These are phyloP conservation scores for Myodes glareolus DNA, from an alignment of 2,113 vertebrate species.

Conservation along the genomic window DNA sequence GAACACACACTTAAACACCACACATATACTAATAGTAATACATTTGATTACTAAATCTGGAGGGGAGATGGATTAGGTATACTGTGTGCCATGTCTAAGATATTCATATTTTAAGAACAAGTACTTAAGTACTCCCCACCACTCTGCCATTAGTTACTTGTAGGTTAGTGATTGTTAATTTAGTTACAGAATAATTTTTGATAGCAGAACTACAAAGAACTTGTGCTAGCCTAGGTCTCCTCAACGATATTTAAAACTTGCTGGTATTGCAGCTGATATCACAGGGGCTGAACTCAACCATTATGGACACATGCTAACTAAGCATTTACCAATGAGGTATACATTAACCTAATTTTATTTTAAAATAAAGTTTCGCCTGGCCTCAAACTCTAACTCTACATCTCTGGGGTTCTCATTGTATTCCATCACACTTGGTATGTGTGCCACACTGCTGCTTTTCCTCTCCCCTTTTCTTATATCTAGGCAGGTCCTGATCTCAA, in stretches of 20 bases:
- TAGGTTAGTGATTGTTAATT: neutral
- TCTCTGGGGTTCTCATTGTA: too few species aligned
- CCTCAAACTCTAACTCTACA: neutral
- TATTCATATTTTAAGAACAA: constrained; percentile 15
- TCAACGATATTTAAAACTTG: neutral
- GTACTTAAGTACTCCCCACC: neutral
- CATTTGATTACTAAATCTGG: neutral
- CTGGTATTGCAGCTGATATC: neutral
- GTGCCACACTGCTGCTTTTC: neutral
- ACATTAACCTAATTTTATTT: neutral
- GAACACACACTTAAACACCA: neutral
- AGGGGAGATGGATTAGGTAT: neutral
- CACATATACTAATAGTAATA: neutral
- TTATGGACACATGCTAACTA: neutral
- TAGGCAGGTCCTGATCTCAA: neutral
- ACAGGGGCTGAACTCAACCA: neutral
- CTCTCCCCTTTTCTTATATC: too few species aligned
- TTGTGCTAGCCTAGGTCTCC: neutral
- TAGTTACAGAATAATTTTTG: neutral
- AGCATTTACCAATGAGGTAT: neutral
- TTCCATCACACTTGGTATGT: neutral
- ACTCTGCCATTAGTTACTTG: neutral
- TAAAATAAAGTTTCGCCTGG: neutral
- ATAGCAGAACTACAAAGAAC: neutral
- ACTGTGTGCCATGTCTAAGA: neutral